Base-by-base conservation (phyloP, 2,113 vertebrate species). In the Eleginops maclovinus region DNA sequence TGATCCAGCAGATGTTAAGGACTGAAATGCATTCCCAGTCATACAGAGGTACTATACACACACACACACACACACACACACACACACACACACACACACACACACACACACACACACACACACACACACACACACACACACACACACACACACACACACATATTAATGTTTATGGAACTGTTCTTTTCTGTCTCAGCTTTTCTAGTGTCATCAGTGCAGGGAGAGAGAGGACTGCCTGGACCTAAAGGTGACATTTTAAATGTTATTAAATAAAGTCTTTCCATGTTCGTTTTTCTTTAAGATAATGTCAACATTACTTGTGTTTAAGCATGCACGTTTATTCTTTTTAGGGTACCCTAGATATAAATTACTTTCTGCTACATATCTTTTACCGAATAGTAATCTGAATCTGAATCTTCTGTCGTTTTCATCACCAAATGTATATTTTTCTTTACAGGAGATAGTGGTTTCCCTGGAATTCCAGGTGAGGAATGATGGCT, bases 201-300 rank as follows among this genome's bases (percentile, higher is more conserved):
- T 9, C 17, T 95, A 24, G 9, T 79, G 70, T 94, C 96, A 10
- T 94, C 95, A 41, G 93, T 95, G 62, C 93, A 91, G 83, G 96
- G 93, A 74, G 95, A 93, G 49, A 88, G 84, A 87, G 95, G 94
- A 69, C 75, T 92, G 40, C 94, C 96, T 54, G 97, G 97, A 80
- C 92, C 90, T 43, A 98, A 97, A 99, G 98, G 97, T 98, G 26
- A 76, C 19, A 56, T 24, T 24, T 0, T 19, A 28, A 17, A 2
- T 17, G 15, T 51, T 46, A 0, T 21, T 61, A 65, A 4, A 61
- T 67, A 0, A 46, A 69, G 55, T 51, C 4, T 26, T 63, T 61
- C 36, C n/a, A 47, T 54, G 7, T 14, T 13, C 11, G 0, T 3
- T 13, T 53, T 60, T 75, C 22, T 19, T 4, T 10, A 12, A 46